Conservation (phyloP, 1,140 invertebrate species). For the Lepidotrigona ventralis region DNA sequence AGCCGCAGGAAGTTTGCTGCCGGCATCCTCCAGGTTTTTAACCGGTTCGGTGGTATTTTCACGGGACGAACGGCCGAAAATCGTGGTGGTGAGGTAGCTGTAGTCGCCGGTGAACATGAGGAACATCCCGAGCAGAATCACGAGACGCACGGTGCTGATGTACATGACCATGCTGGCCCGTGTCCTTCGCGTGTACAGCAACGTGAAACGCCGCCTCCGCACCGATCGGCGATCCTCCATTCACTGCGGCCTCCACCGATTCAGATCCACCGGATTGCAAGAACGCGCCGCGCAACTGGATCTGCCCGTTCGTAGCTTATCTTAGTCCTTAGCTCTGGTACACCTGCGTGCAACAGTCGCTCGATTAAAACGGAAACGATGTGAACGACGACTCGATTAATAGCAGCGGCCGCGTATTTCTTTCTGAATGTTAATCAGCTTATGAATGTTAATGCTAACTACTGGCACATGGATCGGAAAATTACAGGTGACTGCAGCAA, state of each 20-base stretch:
- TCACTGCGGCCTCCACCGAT: constrained; percentile 34
- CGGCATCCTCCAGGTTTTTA: constrained; percentile 57
- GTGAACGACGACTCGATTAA: not conserved
- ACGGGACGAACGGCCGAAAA: constrained; percentile 69
- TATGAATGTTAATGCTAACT: too few relatives aligned
- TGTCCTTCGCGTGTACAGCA: constrained; percentile 3
- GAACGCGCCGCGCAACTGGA: not conserved
- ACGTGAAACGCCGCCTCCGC: constrained; percentile 15
- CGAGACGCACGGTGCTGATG: constrained; percentile 76
- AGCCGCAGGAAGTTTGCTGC: constrained; percentile 47
- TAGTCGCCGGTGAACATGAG: constrained; percentile 78
- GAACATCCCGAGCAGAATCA: constrained; percentile 78
- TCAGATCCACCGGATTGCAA: constrained; percentile 13
- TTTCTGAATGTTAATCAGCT: too few relatives aligned
- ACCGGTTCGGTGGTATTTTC: constrained; percentile 58
- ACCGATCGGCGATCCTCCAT: constrained; percentile 43
- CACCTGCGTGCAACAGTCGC: constrained; percentile 7
- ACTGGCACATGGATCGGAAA: too few relatives aligned
- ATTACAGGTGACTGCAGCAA: too few relatives aligned
- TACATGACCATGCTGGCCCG: constrained; percentile 65
- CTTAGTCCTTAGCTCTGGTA: constrained; percentile 18
- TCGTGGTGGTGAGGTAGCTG: constrained; percentile 69
- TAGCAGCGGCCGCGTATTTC: too few relatives aligned
- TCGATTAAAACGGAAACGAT: constrained; percentile 11
- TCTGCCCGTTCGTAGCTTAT: constrained; percentile 28